phyloP scores from a whole-genome alignment of 1,140 invertebrate species.

The Drosophila takahashii region DNA sequence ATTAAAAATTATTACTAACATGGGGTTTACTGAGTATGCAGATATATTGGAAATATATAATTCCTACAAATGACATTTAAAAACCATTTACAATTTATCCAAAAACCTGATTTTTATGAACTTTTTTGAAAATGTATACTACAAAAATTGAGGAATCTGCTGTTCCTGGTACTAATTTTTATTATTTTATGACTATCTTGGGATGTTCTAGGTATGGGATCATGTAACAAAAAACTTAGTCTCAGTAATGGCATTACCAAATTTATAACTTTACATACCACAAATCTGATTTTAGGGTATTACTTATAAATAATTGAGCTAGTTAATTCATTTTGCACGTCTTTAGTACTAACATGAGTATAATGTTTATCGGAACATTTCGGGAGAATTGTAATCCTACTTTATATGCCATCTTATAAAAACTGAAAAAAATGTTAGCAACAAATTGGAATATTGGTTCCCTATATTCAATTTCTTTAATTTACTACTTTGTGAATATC shows the following conservation, averaged over 20 bases:
- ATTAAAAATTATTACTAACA: neutral
- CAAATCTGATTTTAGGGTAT: neutral
- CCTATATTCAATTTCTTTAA: too few species aligned
- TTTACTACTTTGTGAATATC: too few species aligned
- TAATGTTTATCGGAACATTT: too few species aligned
- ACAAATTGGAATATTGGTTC: too few species aligned
- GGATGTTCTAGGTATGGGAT: neutral
- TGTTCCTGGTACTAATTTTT: neutral
- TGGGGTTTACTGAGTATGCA: slow-evolving; percentile 1
- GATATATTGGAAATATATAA: fast-evolving
- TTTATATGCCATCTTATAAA: too few species aligned
- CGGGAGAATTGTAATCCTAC: too few species aligned
- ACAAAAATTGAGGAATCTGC: neutral
- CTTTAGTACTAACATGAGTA: neutral
- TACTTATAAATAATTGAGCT: neutral
- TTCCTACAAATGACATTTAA: too few species aligned
- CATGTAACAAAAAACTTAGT: neutral
- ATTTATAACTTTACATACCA: neutral
- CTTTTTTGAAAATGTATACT: neutral
- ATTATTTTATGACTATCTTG: neutral
- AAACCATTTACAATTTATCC: too few species aligned
- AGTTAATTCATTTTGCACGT: neutral
- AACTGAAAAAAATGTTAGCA: too few species aligned
- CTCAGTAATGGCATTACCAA: neutral
- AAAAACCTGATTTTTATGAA: too few species aligned